Evolutionary conservation across 2,888 invertebrate genomes (phyloP).

Genomic region (Trypoxylon attenuatum): DNA sequence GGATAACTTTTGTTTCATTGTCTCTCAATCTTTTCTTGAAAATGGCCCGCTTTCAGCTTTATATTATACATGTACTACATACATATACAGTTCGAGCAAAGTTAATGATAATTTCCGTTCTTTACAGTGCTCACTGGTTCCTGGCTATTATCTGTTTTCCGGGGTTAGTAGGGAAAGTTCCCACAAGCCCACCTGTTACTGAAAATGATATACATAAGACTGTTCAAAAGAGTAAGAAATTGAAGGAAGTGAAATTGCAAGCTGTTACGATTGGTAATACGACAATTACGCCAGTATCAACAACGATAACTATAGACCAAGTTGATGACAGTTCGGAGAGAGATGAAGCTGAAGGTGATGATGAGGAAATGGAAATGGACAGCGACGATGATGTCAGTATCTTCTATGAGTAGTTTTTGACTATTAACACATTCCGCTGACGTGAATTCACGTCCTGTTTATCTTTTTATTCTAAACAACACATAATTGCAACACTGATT

Average conservation of each 20-base stretch:
- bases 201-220: conserved; percentile 47
- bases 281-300: conserved; percentile 75
- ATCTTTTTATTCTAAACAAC: too few relatives aligned
- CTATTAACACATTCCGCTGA: too few relatives aligned
- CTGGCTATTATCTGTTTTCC: conserved; percentile 97
- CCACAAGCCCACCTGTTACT: conserved; percentile 61
- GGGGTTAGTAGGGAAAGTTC: conserved; percentile 82
- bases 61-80: conserved; percentile 11
- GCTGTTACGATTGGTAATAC: conserved; percentile 79
- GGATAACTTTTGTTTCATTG: too few relatives aligned
- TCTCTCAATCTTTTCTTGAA: too few relatives aligned
- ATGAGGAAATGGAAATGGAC: conserved; percentile 80
- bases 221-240: conserved; percentile 53
- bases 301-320: conserved; percentile 78
- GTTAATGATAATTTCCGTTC: too few relatives aligned
- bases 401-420: neutral
- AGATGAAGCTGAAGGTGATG: conserved; percentile 88
- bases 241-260: conserved; percentile 78
- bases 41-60: too few relatives aligned
- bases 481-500: too few relatives aligned
- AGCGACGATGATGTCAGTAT: conserved; percentile 72
- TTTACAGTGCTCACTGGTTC: conserved; percentile 91
- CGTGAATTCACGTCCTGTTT: too few relatives aligned
- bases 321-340: conserved; percentile 83
- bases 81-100: too few relatives aligned